phyloP scores from a whole-genome alignment of 1,140 invertebrate genomes.

The Aphaenogaster floridana region DNA sequence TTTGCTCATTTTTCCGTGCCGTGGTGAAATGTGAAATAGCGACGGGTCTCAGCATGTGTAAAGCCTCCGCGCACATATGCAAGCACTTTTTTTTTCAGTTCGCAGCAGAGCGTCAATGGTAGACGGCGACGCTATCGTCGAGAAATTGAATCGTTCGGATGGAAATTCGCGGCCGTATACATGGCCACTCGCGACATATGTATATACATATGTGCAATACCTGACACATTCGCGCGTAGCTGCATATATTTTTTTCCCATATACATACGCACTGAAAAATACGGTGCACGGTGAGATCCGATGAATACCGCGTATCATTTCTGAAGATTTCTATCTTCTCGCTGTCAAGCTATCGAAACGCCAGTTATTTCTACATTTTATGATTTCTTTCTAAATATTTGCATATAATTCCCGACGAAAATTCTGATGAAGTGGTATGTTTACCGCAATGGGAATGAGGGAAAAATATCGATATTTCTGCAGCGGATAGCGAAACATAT shows the following conservation, averaged over 20 bases:
- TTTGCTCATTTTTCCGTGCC: not conserved
- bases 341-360: not conserved
- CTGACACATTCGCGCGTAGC: not conserved
- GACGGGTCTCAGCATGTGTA: constrained; percentile 23
- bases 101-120: constrained; percentile 40
- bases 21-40: constrained; percentile 19
- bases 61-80: not conserved
- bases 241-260: constrained; percentile 46
- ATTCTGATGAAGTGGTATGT: not conserved
- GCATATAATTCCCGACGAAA: constrained; percentile 1
- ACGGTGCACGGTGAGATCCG: not conserved
- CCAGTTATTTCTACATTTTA: not conserved
- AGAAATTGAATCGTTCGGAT: constrained; percentile 78
- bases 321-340: constrained; percentile 12
- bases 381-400: constrained; percentile 19
- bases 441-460: not conserved
- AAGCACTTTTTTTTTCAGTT: constrained; percentile 38
- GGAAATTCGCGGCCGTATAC: constrained; percentile 70
- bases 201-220: constrained; percentile 9
- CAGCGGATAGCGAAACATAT: not conserved
- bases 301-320: constrained; percentile 1
- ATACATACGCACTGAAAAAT: not conserved
- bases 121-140: constrained; percentile 55
- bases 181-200: constrained; percentile 21
- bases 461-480: constrained; percentile 8